These are phyloP conservation scores for Amphibalanus amphitrite DNA, from an alignment of 1,140 invertebrate species.

Conservation along the genomic window DNA sequence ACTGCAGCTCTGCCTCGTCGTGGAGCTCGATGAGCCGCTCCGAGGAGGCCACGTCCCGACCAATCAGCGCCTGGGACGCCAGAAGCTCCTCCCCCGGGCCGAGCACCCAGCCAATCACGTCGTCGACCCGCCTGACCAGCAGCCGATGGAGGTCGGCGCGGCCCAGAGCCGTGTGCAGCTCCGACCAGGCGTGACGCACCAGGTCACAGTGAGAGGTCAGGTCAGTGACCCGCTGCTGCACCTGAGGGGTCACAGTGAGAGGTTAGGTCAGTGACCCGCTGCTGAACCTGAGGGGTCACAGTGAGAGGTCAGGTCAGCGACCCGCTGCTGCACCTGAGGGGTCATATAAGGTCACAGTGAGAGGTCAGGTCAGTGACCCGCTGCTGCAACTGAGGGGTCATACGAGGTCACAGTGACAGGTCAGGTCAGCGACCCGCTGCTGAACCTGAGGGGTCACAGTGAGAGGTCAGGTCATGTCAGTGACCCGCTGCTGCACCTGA, in stretches of 20 bases:
- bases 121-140: neutral
- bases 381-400: neutral
- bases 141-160: neutral
- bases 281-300: no score
- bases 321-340: no score
- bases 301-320: no score
- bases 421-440: no score
- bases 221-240: neutral
- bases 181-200: neutral
- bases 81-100: constrained; percentile 2
- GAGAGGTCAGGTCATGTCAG: neutral
- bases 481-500: neutral
- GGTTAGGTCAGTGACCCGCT: no score
- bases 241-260: neutral
- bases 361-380: neutral
- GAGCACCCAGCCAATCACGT: neutral
- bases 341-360: no score
- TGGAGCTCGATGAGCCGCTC: neutral
- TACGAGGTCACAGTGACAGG: no score
- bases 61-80: constrained; percentile 42
- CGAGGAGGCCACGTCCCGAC: constrained; percentile 20
- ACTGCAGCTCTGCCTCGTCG: constrained; percentile 15
- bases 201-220: neutral
- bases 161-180: neutral
- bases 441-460: neutral